A percentile compares a stretch with the other conserved stretches of the same genome.
These are phyloP conservation scores for Aphelocoma californica DNA, from an alignment of 2,797 vertebrate genomes.

Conservation along the genomic window DNA sequence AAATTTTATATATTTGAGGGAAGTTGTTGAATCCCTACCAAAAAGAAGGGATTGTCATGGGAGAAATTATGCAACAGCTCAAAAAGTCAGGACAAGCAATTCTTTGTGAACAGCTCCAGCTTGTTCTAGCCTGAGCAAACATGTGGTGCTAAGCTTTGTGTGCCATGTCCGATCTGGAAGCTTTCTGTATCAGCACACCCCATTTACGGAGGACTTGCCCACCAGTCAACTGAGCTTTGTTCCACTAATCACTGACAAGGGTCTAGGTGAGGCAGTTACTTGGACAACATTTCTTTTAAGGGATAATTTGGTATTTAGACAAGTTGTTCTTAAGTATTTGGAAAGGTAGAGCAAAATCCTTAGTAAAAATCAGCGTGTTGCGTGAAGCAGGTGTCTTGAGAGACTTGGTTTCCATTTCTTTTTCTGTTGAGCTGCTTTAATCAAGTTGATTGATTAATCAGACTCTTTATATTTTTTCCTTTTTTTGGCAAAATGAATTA, in stretches of 20 bases:
- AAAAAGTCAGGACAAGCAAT: background rate
- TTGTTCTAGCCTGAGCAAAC: background rate
- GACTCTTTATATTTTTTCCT: too few species aligned
- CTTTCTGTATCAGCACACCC: background rate
- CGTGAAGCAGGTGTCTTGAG: background rate
- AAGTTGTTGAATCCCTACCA: background rate
- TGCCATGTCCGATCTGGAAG: background rate
- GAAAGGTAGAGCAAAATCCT: background rate
- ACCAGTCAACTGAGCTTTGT: background rate
- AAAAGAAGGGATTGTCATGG: background rate
- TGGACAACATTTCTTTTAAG: background rate
- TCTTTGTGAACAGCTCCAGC: background rate
- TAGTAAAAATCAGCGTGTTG: background rate
- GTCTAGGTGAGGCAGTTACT: background rate
- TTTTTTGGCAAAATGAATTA: background rate
- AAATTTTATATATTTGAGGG: background rate
- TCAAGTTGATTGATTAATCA: background rate
- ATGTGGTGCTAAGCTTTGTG: fast-evolving
- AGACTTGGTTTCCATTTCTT: background rate
- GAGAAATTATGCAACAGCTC: background rate
- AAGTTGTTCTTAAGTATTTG: background rate
- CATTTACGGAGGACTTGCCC: background rate
- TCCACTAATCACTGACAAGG: background rate
- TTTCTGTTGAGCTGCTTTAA: background rate
- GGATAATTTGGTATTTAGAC: background rate